phyloP scores from a whole-genome alignment of 2,797 vertebrate species.

The Danio jaintianensis region DNA sequence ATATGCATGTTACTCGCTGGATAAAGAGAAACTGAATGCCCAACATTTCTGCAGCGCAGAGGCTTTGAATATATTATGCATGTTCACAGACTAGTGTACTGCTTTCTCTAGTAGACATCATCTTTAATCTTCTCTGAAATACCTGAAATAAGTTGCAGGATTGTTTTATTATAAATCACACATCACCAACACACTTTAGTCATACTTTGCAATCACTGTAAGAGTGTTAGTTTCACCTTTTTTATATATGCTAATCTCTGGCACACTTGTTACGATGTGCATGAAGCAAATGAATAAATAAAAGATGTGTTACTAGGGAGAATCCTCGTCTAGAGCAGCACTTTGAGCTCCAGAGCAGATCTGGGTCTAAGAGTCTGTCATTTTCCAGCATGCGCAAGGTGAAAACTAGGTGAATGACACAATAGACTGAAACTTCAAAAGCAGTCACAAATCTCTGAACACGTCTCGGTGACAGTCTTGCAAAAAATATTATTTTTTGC shows the following conservation, averaged over 20 bases:
- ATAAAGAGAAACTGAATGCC: not conserved
- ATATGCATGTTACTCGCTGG: not conserved
- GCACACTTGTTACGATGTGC: slow-evolving; percentile 35
- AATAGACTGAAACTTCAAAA: not conserved
- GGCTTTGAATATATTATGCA: slow-evolving; percentile 7
- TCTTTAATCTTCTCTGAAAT: not conserved
- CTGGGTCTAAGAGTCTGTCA: slow-evolving; percentile 24
- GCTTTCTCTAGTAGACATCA: not conserved
- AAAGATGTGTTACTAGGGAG: slow-evolving; percentile 46
- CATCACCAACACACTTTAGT: no score
- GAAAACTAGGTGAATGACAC: not conserved
- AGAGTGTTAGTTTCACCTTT: not conserved
- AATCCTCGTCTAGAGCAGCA: slow-evolving; percentile 23
- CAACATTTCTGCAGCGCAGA: not conserved
- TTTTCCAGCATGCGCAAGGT: not conserved
- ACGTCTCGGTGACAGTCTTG: no score
- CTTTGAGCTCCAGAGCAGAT: not conserved
- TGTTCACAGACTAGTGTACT: not conserved
- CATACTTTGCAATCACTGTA: not conserved
- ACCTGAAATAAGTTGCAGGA: not conserved
- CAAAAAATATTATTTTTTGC: no score
- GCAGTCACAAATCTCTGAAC: not conserved
- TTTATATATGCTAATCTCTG: slow-evolving; percentile 15
- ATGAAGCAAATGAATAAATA: slow-evolving; percentile 53
- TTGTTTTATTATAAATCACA: not conserved